A percentile compares a stretch with the other conserved stretches of the same genome.
Evolutionary conservation across 2,888 invertebrate species (phyloP).

Genomic region (Erynnis tages): DNA sequence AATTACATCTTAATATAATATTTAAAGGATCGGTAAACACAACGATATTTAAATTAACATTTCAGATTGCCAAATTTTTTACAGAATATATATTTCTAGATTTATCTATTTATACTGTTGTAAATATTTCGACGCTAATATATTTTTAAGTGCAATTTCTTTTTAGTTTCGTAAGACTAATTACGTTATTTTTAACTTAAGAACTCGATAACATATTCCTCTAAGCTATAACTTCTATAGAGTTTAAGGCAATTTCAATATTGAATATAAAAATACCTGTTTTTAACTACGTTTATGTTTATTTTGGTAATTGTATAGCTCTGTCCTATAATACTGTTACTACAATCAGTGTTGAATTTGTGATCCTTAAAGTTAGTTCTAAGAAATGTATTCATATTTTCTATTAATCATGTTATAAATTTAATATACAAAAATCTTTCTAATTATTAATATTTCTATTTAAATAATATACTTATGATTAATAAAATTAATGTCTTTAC

Average conservation of each 20-base stretch:
- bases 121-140: slow-evolving; percentile 38
- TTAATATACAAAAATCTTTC: slow-evolving; percentile 65
- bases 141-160: slow-evolving; percentile 33
- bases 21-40: neutral
- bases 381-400: slow-evolving; percentile 79
- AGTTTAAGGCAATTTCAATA: slow-evolving; percentile 7
- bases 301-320: neutral
- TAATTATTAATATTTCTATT: slow-evolving; percentile 60
- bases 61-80: slow-evolving; percentile 52
- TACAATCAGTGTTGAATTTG: slow-evolving; percentile 66
- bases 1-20: neutral
- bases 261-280: neutral
- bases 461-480: slow-evolving; percentile 22
- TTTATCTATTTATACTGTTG: slow-evolving; percentile 23
- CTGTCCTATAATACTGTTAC: slow-evolving; percentile 32
- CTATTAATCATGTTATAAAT: slow-evolving; percentile 70
- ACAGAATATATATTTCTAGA: slow-evolving; percentile 43
- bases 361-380: slow-evolving; percentile 66
- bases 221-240: slow-evolving; percentile 8
- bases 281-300: slow-evolving; percentile 1
- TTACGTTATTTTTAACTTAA: neutral
- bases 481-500: slow-evolving; percentile 48
- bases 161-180: neutral
- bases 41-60: slow-evolving; percentile 11
- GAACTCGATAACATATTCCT: neutral